phyloP scores from a whole-genome alignment of 2,113 vertebrate genomes.

The Mustela lutreola region DNA sequence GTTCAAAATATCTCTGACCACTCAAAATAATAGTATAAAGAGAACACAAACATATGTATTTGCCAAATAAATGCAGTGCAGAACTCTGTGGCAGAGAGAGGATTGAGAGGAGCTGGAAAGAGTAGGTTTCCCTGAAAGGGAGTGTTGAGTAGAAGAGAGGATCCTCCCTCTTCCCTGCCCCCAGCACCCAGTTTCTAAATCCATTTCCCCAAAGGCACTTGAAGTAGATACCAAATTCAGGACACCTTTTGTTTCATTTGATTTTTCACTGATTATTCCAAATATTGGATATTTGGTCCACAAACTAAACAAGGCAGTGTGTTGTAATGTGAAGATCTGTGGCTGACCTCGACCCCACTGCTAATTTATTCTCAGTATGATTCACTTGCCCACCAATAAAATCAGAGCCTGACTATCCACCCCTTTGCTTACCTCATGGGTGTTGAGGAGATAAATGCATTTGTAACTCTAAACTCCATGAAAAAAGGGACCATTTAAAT shows the following conservation, averaged over 20 bases:
- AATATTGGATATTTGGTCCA: background rate
- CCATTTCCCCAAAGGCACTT: background rate
- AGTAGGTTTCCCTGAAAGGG: fast-evolving
- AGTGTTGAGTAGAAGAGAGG: background rate
- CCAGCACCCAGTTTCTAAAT: background rate
- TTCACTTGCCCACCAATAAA: background rate
- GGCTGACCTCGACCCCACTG: background rate
- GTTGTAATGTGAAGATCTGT: background rate
- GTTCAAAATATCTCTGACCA: background rate
- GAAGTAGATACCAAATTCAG: background rate
- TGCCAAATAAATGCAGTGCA: background rate
- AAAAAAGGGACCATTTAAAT: background rate
- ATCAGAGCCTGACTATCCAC: background rate
- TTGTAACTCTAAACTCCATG: background rate
- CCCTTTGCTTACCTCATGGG: background rate
- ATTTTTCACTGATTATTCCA: background rate
- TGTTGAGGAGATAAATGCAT: background rate
- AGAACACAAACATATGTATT: background rate
- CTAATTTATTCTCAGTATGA: background rate
- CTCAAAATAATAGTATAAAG: background rate
- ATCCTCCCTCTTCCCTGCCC: background rate
- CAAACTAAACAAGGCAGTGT: background rate
- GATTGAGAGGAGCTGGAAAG: background rate
- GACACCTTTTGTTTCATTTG: background rate
- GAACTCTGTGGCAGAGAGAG: background rate